phyloP scores from a whole-genome alignment of 2,113 vertebrate genomes.

The Edolisoma coerulescens region DNA sequence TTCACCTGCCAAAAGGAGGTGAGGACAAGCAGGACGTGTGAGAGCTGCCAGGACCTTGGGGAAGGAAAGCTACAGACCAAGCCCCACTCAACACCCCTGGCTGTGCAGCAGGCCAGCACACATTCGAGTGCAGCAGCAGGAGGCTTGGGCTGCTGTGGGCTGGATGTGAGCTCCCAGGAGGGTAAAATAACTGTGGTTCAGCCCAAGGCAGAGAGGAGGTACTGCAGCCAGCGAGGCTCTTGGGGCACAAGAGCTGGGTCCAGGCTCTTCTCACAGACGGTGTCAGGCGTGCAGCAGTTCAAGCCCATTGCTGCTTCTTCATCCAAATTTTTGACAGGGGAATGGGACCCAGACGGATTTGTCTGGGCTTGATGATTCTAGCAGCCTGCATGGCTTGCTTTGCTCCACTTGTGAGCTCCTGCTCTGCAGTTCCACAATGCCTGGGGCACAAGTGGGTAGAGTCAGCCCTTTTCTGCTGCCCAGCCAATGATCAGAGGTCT shows the following conservation, averaged over 20 bases:
- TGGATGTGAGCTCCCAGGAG: background rate
- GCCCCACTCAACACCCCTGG: rapidly evolving
- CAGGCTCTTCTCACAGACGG: background rate
- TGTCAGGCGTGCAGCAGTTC: background rate
- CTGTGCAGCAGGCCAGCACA: rapidly evolving
- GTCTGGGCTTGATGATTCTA: background rate
- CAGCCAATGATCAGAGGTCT: rapidly evolving
- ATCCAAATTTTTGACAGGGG: background rate
- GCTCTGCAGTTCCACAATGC: background rate
- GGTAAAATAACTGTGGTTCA: background rate
- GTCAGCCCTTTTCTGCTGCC: background rate
- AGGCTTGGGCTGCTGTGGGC: background rate
- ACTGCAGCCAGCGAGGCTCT: background rate
- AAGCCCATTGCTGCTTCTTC: background rate
- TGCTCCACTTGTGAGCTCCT: background rate
- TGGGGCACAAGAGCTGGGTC: background rate
- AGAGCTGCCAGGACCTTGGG: background rate
- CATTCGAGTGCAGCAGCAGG: background rate
- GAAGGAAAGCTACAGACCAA: background rate
- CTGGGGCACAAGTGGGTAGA: background rate
- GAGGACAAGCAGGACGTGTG: background rate
- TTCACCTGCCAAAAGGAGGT: background rate
- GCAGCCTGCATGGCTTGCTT: background rate
- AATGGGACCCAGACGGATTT: background rate
- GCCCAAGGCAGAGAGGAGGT: rapidly evolving